A percentile compares a stretch with the other conserved stretches of the same genome.
These are phyloP conservation scores for Eupristina koningsbergeri DNA, from an alignment of 1,140 invertebrate genomes.

Conservation along the genomic window DNA sequence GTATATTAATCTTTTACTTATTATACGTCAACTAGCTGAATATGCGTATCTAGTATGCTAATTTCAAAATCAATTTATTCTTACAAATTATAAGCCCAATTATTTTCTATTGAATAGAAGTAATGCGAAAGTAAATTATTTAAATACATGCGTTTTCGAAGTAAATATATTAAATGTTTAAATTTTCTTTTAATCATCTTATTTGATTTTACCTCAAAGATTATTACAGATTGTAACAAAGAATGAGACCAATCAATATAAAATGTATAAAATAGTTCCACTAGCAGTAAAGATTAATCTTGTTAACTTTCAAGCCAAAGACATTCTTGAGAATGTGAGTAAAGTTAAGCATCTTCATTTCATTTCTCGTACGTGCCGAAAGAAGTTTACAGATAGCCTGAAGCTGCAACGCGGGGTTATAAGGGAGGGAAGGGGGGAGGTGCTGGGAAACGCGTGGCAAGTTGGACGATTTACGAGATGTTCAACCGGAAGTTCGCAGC, in stretches of 20 bases:
- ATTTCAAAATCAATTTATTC: no score
- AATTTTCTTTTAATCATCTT: no score
- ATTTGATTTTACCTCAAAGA: no score
- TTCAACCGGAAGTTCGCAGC: slow-evolving; percentile 24
- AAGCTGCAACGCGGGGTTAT: neutral
- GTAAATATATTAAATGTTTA: no score
- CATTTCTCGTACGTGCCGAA: neutral
- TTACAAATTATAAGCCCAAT: no score
- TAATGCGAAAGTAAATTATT: no score
- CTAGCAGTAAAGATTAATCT: neutral
- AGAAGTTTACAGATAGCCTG: neutral
- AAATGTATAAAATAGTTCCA: neutral
- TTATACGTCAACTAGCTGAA: no score
- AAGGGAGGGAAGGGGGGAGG: neutral
- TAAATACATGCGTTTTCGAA: no score
- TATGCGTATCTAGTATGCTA: no score
- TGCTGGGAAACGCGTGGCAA: neutral
- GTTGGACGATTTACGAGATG: slow-evolving; percentile 23
- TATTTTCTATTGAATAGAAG: no score
- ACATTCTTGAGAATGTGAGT: neutral
- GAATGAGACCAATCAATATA: neutral
- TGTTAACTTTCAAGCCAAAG: neutral
- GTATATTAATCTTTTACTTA: no score
- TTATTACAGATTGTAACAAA: neutral
- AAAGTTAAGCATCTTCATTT: slow-evolving; percentile 10